Percentiles rank a stretch among this genome's conserved stretches.
These are phyloP conservation scores for Sycobia sp. DNA, from an alignment of 1,140 invertebrate genomes.

Conservation along the genomic window DNA sequence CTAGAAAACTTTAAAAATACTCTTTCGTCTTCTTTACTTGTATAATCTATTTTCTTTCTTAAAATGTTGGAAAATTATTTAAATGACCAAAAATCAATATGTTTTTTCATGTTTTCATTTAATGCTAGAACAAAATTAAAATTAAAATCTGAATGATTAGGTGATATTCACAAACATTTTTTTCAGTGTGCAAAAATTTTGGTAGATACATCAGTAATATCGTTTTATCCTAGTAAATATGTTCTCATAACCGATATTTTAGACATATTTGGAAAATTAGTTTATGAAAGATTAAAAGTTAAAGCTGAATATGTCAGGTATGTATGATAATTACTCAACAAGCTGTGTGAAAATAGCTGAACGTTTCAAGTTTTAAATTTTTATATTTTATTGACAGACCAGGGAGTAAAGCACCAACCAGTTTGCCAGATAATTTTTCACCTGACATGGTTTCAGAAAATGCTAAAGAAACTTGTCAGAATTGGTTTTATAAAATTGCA, in stretches of 20 bases:
- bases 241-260: constrained; percentile 94
- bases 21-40: no score
- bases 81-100: no score
- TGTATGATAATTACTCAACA: no score
- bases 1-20: no score
- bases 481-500: constrained; percentile 99
- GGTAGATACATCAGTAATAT: constrained; percentile 83
- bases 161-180: constrained; percentile 20
- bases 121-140: no score
- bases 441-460: constrained; percentile 81
- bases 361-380: no score
- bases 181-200: constrained; percentile 89
- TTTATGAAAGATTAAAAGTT: constrained; percentile 83
- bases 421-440: constrained; percentile 73
- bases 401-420: constrained; percentile 60
- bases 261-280: constrained; percentile 92
- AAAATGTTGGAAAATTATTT: no score
- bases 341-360: not conserved
- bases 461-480: constrained; percentile 94
- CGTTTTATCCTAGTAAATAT: constrained; percentile 98
- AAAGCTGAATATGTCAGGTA: constrained; percentile 76
- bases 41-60: no score
- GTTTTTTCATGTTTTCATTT: no score
- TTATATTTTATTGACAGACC: constrained; percentile 53
- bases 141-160: constrained; percentile 34